These are phyloP conservation scores for Allacma fusca DNA, from an alignment of 2,888 invertebrate species.

Conservation along the genomic window DNA sequence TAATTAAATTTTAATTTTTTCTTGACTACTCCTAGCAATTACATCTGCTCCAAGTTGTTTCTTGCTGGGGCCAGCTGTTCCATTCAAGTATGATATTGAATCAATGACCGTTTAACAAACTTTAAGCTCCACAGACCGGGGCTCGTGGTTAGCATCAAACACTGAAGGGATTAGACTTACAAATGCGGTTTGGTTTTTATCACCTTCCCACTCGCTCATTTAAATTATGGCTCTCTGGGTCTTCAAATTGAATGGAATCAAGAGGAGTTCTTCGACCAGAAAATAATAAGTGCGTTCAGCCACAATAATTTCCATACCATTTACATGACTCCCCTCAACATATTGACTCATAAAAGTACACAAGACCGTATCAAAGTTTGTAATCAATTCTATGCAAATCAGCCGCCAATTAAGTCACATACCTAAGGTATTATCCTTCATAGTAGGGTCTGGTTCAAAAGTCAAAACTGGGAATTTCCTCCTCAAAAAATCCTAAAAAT, in stretches of 20 bases:
- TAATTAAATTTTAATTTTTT: slow-evolving; percentile 16
- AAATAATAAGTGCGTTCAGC: neutral
- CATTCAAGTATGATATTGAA: slow-evolving; percentile 5
- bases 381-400: slow-evolving; percentile 3
- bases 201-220: neutral
- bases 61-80: slow-evolving; percentile 9
- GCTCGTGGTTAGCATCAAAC: neutral
- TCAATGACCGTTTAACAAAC: slow-evolving; percentile 16
- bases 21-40: neutral
- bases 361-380: neutral
- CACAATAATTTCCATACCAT: neutral
- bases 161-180: neutral
- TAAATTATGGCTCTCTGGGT: slow-evolving; percentile 3
- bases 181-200: slow-evolving; percentile 8
- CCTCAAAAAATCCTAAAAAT: too few relatives aligned
- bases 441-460: neutral
- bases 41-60: neutral
- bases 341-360: neutral
- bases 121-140: neutral
- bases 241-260: neutral
- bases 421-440: neutral
- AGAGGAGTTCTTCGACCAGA: neutral
- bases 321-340: neutral
- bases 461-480: too few relatives aligned
- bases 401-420: neutral